A percentile compares a stretch with the other conserved stretches of the same genome.
Conservation (phyloP, 1,140 invertebrate genomes). For the Hydropsyche tenuis region DNA sequence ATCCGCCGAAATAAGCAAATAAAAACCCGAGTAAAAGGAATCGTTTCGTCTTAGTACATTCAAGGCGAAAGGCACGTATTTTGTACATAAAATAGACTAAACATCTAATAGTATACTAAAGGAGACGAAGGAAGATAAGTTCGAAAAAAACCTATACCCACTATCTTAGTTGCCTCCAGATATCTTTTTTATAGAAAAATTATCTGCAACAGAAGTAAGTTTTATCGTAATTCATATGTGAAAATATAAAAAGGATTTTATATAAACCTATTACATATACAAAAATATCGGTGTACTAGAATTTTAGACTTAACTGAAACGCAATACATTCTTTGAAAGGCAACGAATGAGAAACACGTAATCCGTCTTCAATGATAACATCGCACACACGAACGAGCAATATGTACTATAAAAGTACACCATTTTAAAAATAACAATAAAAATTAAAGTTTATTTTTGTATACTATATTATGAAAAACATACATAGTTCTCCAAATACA, state of each 20-base stretch:
- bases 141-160: neutral
- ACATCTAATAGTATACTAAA: slow-evolving; percentile 14
- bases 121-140: neutral
- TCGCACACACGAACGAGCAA: neutral
- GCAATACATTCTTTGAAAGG: slow-evolving; percentile 9
- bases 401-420: no score
- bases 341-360: slow-evolving; percentile 10
- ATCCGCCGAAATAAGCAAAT: slow-evolving; percentile 18
- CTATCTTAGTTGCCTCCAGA: neutral
- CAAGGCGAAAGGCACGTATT: slow-evolving; percentile 8
- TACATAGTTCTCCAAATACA: no score
- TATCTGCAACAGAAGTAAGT: neutral
- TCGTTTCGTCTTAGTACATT: neutral
- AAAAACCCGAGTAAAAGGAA: neutral
- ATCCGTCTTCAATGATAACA: slow-evolving; percentile 13
- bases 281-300: no score
- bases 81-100: slow-evolving; percentile 33
- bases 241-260: no score
- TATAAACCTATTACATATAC: no score
- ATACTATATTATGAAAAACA: neutral
- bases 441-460: neutral
- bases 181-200: neutral
- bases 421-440: no score
- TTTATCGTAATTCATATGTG: neutral
- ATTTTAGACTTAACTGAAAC: no score